A percentile compares a stretch with the other conserved stretches of the same genome.
phyloP scores from a whole-genome alignment of 2,797 vertebrate genomes.

The Sebastes vulpes region DNA sequence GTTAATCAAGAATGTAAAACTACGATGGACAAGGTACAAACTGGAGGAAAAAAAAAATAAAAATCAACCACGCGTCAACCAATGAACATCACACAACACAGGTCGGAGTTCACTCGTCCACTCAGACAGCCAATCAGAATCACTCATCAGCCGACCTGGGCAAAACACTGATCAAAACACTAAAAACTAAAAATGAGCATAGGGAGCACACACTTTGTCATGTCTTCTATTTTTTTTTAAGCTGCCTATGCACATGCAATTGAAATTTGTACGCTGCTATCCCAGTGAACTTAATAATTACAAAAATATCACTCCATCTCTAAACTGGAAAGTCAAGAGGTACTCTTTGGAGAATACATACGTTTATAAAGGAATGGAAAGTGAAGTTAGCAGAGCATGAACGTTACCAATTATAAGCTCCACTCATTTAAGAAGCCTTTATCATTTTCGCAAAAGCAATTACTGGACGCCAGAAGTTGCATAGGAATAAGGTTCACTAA shows the following conservation, averaged over 20 bases:
- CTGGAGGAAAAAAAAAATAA: not conserved
- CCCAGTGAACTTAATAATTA: not conserved
- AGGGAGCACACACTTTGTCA: not conserved
- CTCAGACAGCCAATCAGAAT: conserved; percentile 39
- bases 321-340: not conserved
- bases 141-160: conserved; percentile 46
- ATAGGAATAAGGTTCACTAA: not conserved
- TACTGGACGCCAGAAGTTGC: not conserved
- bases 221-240: not conserved
- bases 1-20: not conserved
- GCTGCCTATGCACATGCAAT: not conserved
- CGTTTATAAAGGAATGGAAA: not conserved
- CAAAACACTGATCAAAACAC: conserved; percentile 31
- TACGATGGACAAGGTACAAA: not conserved
- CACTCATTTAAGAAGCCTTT: not conserved
- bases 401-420: not conserved
- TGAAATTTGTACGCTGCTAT: not conserved
- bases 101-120: conserved; percentile 41
- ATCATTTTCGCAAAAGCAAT: not conserved
- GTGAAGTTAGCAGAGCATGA: not conserved
- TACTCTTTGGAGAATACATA: not conserved
- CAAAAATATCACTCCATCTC: not conserved
- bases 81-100: conserved; percentile 27
- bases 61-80: not conserved
- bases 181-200: not conserved